Base-by-base conservation (phyloP, 2,113 vertebrate species). In the Oxygymnocypris stewartii region DNA sequence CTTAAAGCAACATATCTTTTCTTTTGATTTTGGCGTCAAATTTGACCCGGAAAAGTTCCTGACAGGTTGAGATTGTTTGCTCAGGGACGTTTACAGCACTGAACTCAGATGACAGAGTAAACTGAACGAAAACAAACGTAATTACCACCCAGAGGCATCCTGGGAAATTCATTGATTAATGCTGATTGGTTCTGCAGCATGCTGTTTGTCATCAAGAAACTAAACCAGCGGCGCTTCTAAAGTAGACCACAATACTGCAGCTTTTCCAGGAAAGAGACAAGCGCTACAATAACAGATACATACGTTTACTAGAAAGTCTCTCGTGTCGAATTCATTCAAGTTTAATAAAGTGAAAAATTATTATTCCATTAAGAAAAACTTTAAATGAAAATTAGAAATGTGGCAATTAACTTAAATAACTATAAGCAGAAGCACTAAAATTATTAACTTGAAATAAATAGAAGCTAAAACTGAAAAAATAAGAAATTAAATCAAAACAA, bases 121-220 rank as follows among this genome's bases (percentile, higher is more conserved):
- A 61, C 25, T 13, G 10, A 75, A 16, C n/a, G 23, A 80, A 37
- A 61, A 80, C 23, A 42, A 42, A 42, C 6, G 10, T n/a, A 61
- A 61, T 61, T 42, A 61, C 20, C 40, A n/a, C 78, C 78, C 35
- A 7, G 54, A 80, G 78, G 78, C 78, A 80, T 61, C 77, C 35
- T 59, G 51, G 54, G 35, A 79, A 42, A 80, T 42, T 25, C 35
- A 63, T 40, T 25, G 44, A 81, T 63, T 65, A 81, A 65, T 7
- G 42, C 47, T 76, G 40, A 76, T 44, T 44, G 74, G 49, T 76
- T 76, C 16, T 69, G 65, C 14, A 4, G 14, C 65, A 69, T 35
- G 65, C 65, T 18, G 65, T 37, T 35, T 69, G 31, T 69, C 65
- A 18, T 67, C 4, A 63, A 63, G 63, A 16, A 67, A 67, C 11